phyloP scores from a whole-genome alignment of 2,888 invertebrate genomes.

The Erannis defoliaria region DNA sequence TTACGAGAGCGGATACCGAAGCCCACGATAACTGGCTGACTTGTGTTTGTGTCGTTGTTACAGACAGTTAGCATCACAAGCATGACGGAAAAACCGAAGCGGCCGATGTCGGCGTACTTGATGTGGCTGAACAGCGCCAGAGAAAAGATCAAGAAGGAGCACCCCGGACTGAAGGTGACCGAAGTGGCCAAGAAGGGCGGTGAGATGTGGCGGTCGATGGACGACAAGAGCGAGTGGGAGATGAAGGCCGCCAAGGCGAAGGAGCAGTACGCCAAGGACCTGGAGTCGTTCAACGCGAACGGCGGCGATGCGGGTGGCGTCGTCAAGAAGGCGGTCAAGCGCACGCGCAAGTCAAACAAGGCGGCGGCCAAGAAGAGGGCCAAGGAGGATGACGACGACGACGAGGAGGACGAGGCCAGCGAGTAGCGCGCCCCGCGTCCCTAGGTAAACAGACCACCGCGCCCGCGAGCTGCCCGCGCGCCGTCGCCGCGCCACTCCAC shows the following conservation, averaged over 20 bases:
- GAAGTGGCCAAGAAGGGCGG: constrained; percentile 97
- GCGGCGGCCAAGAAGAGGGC: constrained; percentile 59
- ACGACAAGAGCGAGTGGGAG: constrained; percentile 95
- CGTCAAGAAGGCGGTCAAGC: constrained; percentile 76
- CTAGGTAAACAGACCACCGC: no score
- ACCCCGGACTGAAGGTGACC: constrained; percentile 94
- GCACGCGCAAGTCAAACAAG: constrained; percentile 68
- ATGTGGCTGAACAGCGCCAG: constrained; percentile 94
- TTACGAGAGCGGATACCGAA: no score
- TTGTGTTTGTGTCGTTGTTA: constrained; percentile 15
- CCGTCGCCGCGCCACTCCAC: neutral
- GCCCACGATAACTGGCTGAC: neutral
- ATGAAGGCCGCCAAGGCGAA: constrained; percentile 92
- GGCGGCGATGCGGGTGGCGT: constrained; percentile 76
- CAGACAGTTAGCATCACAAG: constrained; percentile 15
- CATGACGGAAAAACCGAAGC: constrained; percentile 94
- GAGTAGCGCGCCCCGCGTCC: constrained; percentile 20
- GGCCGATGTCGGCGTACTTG: constrained; percentile 95
- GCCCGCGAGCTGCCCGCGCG: neutral
- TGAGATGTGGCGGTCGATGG: constrained; percentile 94
- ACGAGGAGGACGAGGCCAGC: constrained; percentile 81
- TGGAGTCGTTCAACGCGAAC: constrained; percentile 93
- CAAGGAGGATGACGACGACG: constrained; percentile 80
- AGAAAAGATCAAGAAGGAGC: constrained; percentile 92
- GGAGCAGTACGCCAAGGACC: constrained; percentile 92